These are phyloP conservation scores for Neolamprologus devosi DNA, from an alignment of 2,113 vertebrate species.

Conservation along the genomic window DNA sequence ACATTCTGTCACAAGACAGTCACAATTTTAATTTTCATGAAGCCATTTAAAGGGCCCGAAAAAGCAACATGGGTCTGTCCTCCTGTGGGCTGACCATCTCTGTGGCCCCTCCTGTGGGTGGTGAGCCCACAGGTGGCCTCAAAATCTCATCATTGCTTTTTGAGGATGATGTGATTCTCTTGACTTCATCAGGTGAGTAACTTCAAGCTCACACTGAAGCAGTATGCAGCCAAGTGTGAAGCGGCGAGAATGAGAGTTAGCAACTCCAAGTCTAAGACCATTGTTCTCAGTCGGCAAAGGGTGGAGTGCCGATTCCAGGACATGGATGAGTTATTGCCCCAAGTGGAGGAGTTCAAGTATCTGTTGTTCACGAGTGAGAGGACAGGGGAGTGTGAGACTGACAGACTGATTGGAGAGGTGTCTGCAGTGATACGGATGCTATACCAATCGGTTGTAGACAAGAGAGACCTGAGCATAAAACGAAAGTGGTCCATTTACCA, in stretches of 20 bases:
- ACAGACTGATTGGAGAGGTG: not conserved
- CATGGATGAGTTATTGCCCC: not conserved
- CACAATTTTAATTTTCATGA: not conserved
- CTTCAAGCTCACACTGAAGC: not conserved
- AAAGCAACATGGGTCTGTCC: not conserved
- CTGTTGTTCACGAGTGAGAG: not conserved
- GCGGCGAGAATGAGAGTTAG: rapidly evolving
- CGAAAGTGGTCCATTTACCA: not conserved
- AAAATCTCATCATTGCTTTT: not conserved
- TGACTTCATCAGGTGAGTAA: not conserved
- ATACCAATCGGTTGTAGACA: not conserved
- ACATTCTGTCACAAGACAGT: not conserved
- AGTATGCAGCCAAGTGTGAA: not conserved
- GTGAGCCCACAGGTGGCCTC: not conserved
- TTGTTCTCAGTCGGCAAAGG: not conserved
- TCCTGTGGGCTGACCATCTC: not conserved
- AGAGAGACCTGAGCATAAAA: not conserved
- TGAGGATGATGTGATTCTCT: not conserved
- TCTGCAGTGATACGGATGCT: not conserved
- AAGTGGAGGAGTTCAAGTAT: not conserved
- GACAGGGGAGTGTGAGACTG: not conserved
- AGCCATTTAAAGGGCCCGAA: not conserved
- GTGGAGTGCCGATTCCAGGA: rapidly evolving
- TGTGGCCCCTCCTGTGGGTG: not conserved
- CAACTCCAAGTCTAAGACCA: not conserved